A percentile compares a stretch with the other conserved stretches of the same genome.
phyloP scores from a whole-genome alignment of 92 coral and sea anemone genomes.

The Blastomussa wellsi region DNA sequence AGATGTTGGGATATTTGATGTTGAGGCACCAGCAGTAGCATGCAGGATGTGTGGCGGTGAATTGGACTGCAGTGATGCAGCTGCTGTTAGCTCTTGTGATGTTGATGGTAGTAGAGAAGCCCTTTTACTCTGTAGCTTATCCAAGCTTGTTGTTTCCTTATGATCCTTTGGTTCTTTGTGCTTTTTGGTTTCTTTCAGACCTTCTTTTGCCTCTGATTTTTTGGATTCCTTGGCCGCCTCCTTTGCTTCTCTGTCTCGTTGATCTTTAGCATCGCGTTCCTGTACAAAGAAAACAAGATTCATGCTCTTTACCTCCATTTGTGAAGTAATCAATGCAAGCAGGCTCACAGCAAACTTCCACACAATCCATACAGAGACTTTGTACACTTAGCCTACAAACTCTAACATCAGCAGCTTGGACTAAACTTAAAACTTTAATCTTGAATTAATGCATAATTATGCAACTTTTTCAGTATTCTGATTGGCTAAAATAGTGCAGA shows the following conservation, averaged over 20 bases:
- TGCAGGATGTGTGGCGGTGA: constrained; percentile 58
- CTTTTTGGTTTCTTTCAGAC: constrained; percentile 43
- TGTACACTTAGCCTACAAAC: too few species aligned
- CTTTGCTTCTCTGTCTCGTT: constrained; percentile 74
- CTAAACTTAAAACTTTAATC: neutral
- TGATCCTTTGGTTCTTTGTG: constrained; percentile 74
- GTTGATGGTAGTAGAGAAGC: constrained; percentile 69
- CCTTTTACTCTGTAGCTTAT: constrained; percentile 76
- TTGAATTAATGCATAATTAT: neutral
- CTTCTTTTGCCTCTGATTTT: constrained; percentile 56
- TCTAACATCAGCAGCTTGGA: neutral
- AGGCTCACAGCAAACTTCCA: too few species aligned
- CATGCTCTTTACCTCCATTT: neutral
- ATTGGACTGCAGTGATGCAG: constrained; percentile 47
- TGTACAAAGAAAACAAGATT: constrained; percentile 22
- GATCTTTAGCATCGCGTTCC: constrained; percentile 54
- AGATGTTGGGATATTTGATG: constrained; percentile 65
- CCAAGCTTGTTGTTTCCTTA: constrained; percentile 68
- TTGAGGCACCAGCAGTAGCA: constrained; percentile 57
- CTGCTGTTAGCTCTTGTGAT: constrained; percentile 58
- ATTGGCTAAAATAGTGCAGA: neutral
- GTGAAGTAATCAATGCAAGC: too few species aligned
- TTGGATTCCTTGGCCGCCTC: constrained; percentile 74
- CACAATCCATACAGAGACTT: too few species aligned
- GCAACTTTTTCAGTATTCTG: neutral